A percentile compares a stretch with the other conserved stretches of the same genome.
phyloP scores from a whole-genome alignment of 2,113 vertebrate species.

The Diphyllodes magnificus region DNA sequence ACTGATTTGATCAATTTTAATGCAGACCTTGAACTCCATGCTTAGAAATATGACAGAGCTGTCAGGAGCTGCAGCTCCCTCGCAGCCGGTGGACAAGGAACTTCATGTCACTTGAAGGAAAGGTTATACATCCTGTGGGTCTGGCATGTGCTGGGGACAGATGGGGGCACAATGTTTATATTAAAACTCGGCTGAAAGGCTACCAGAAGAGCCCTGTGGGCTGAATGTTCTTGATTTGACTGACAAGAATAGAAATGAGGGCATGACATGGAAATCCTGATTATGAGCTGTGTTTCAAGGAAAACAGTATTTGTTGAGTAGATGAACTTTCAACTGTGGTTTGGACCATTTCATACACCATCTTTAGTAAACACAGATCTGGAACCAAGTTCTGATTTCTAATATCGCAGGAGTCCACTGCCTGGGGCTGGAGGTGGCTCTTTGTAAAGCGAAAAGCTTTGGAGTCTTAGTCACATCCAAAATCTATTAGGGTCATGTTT shows the following conservation, averaged over 20 bases:
- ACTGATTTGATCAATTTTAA: background rate
- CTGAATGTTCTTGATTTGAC: background rate
- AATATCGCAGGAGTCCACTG: background rate
- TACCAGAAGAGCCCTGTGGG: background rate
- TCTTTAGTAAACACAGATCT: background rate
- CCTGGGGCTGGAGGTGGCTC: background rate
- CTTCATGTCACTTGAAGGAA: background rate
- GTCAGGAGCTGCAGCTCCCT: background rate
- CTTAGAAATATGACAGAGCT: background rate
- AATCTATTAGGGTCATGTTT: background rate
- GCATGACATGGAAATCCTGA: background rate
- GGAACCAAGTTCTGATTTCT: background rate
- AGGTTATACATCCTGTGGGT: background rate
- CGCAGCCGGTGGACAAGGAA: background rate
- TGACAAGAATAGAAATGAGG: background rate
- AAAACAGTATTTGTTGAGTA: background rate
- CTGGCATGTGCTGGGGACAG: background rate
- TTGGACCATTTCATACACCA: background rate
- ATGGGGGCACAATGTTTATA: background rate
- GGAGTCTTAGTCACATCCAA: background rate
- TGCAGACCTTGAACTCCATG: background rate
- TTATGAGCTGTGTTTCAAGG: background rate
- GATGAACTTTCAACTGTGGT: background rate
- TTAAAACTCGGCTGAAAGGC: background rate
- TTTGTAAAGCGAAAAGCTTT: background rate